Base-by-base conservation (phyloP, 2,797 vertebrate genomes). In the Coendou prehensilis region DNA sequence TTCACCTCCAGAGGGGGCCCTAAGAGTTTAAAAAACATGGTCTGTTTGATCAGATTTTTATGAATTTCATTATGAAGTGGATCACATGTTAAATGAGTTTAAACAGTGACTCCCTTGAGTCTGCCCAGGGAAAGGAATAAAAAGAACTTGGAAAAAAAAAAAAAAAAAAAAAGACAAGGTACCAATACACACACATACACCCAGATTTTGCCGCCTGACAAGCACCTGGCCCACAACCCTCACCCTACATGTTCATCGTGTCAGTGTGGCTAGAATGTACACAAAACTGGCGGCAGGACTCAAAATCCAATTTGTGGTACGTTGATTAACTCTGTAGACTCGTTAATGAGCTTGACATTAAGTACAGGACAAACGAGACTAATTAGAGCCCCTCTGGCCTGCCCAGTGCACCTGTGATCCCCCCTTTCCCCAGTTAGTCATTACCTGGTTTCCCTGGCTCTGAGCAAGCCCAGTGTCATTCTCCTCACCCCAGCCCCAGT, bases 301-400 rank as follows among this genome's bases (percentile, higher is more conserved):
- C 50, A 96, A 96, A 97, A 98, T 97, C 98, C 97, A 98, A 97
- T 98, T 96, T 98, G 95, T 95, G 96, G 96, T 93, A 95, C 76
- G 97, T 93, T 98, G 98, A 98, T 98, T 97, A 98, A 98, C 97
- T 98, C 97, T 76, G 97, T 82, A 93, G 97, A 96, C 96, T 91
- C 85, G 91, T 98, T 98, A 98, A 98, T 98, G 98, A 98, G 98
- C 97, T 87, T 97, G 97, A 97, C 98, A 98, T 98, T 97, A 97
- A 98, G 98, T 97, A 95, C 88, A 95, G 97, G 98, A 97, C 98
- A 97, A 98, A 97, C 59, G 97, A 97, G 98, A 98, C 97, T 98
- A 97, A 98, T 98, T 96, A 98, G 93, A 94, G 95, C 83, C 96
- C 97, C 91, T 94, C 96, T 28, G 67, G 97, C 98, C 92, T 71